Percentiles rank a stretch among this genome's conserved stretches.
phyloP scores from a whole-genome alignment of 2,888 invertebrate genomes.

The Himalopsyche kuldschensis region DNA sequence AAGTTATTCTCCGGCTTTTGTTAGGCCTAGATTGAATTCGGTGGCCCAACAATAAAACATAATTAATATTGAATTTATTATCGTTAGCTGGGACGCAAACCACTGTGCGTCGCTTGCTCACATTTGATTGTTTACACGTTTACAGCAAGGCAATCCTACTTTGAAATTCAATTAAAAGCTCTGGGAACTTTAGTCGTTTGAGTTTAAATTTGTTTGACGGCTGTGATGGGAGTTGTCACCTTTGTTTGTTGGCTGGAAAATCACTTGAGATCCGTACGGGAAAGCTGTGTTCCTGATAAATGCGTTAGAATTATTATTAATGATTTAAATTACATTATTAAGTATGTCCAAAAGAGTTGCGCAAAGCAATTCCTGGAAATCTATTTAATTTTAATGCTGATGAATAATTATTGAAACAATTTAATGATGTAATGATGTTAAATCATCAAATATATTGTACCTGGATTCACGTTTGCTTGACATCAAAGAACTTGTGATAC shows the following conservation, averaged over 20 bases:
- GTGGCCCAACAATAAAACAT: neutral
- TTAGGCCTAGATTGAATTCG: neutral
- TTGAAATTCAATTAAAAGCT: constrained; percentile 12
- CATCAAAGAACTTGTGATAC: too few species aligned
- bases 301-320: neutral
- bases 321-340: neutral
- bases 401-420: too few species aligned
- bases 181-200: neutral
- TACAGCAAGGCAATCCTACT: neutral
- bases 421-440: too few species aligned
- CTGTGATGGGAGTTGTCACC: constrained; percentile 1
- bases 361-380: neutral
- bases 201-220: neutral
- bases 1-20: neutral
- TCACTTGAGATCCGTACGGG: neutral
- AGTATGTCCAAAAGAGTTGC: neutral
- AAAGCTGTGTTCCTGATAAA: neutral
- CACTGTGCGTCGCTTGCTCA: neutral
- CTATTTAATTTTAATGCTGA: neutral
- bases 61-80: constrained; percentile 1
- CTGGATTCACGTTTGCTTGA: too few species aligned
- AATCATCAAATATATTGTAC: too few species aligned
- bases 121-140: neutral
- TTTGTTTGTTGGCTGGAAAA: neutral
- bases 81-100: neutral